These are phyloP conservation scores for Cardinalis cardinalis DNA, from an alignment of 2,113 vertebrate species.

Conservation along the genomic window DNA sequence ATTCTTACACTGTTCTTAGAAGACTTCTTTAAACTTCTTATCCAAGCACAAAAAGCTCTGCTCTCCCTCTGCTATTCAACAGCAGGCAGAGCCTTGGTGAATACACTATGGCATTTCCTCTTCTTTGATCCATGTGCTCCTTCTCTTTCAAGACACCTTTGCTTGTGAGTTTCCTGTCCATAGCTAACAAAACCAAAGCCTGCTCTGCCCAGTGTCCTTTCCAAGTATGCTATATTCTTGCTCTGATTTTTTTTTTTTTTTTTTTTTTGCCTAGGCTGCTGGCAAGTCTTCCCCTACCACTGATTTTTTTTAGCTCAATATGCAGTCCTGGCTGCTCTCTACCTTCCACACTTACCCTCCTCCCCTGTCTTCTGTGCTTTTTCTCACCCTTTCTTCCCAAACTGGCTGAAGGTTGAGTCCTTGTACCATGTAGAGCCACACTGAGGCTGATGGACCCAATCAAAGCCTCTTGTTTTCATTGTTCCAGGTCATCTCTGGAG, in stretches of 20 bases:
- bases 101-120: neutral
- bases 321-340: neutral
- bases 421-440: neutral
- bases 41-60: neutral
- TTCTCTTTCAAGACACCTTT: neutral
- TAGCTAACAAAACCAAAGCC: neutral
- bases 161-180: neutral
- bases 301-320: neutral
- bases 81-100: neutral
- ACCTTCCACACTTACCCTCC: neutral
- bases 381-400: neutral
- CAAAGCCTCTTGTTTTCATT: neutral
- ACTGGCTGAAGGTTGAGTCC: neutral
- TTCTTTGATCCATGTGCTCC: neutral
- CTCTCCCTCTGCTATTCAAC: neutral
- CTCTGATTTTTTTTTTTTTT: neutral
- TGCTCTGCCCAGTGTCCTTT: neutral
- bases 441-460: neutral
- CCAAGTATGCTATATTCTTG: neutral
- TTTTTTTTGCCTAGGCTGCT: accelerated
- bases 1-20: neutral
- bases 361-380: neutral
- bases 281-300: neutral
- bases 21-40: neutral
- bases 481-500: neutral